Base-by-base conservation (phyloP, 2,113 vertebrate species). In the Setophaga kirtlandii region DNA sequence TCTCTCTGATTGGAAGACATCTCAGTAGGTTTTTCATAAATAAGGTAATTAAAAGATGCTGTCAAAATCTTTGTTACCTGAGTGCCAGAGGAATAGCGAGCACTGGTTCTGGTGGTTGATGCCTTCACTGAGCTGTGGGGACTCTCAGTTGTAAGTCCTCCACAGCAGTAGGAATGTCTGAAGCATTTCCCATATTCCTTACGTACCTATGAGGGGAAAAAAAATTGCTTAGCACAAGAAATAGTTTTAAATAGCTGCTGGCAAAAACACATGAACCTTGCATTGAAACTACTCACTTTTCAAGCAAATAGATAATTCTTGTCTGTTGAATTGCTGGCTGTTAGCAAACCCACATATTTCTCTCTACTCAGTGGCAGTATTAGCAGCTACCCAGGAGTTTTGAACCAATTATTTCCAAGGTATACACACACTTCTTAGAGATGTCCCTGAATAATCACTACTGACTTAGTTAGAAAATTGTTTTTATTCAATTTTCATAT, bases 141-240 rank as follows among this genome's bases (percentile, higher is more conserved):
- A 98, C 98, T 99, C 98, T 99, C 99, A 0, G 99, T 98, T 2
- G 99, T 99, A 70, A 99, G 98, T 46, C 99, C 98, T 8, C 99
- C 98, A 88, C 99, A 99, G 98, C 99, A 99, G 96, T 99, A 99
- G 5, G 99, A 99, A 98, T 99, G 99, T 96, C 99, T 98, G 97
- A 99, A 99, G 97, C 99, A 99, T 97, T 99, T 99, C 96, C 98
- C 99, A 74, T 99, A 99, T 90, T 99, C 99, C 97, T 99, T 99
- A 76, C 99, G 99, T 73, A 99, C 99, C 99, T 99, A 5, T 0
- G 3, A 73, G 17, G 16, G 4, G 1, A 14, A 73, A 76, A 19
- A 69, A 21, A 39, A n/a, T 6, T 33, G 55, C 49, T 95, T 31
- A 78, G 62, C 28, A 55, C 42, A 80, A 12, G 1, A 35, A 59